Evolutionary conservation across 1,140 invertebrate genomes (phyloP).

Genomic region (Tetraneura akinire): DNA sequence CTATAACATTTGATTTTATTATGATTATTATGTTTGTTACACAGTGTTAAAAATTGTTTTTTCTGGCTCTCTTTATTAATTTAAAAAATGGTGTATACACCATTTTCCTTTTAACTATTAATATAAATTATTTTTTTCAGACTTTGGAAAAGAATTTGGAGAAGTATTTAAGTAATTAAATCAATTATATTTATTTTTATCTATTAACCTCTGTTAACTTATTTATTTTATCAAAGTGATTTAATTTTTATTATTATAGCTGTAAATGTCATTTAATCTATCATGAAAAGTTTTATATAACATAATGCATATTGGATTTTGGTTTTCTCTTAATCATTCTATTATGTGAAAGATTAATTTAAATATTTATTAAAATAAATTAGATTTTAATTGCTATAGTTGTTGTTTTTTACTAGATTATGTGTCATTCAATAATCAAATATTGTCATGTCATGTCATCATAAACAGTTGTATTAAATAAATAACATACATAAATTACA

Average conservation of each 20-base stretch:
- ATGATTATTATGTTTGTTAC: no score
- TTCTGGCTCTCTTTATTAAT: no score
- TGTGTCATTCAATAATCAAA: background rate
- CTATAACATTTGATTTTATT: no score
- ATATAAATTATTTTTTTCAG: conserved; percentile 24
- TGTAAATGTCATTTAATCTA: conserved; percentile 10
- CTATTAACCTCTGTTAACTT: background rate
- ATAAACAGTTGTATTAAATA: background rate
- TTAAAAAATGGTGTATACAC: no score
- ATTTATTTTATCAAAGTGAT: background rate
- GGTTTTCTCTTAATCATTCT: no score
- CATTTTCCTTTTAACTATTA: no score
- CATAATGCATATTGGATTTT: no score
- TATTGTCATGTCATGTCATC: background rate
- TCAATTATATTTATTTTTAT: background rate
- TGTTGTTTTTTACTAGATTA: conserved; percentile 16
- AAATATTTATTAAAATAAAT: conserved; percentile 20
- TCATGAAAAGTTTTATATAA: background rate
- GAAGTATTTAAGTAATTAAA: conserved; percentile 28
- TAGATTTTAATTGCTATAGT: background rate
- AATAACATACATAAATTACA: conserved; percentile 2
- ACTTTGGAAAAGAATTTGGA: conserved; percentile 33
- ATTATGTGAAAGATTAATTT: background rate
- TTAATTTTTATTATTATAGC: background rate
- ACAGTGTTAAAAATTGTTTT: no score